Evolutionary conservation across 2,113 vertebrate genomes (phyloP).

Genomic region (Chionis minor): DNA sequence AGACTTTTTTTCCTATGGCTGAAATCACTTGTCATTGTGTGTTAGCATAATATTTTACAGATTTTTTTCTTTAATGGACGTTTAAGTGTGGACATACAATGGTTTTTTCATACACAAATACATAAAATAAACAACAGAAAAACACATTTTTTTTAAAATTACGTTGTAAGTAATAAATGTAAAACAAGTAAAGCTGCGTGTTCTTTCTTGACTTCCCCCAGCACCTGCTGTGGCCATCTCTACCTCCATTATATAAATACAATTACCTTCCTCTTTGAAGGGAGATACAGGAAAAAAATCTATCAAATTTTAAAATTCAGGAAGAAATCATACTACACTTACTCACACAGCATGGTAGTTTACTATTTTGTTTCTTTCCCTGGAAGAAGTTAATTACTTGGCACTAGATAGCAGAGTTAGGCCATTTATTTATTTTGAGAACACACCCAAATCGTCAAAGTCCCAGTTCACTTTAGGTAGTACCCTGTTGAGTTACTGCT

Average conservation of each 20-base stretch:
- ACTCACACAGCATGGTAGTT: fast-evolving
- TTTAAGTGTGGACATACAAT: not conserved
- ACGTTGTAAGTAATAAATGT: not conserved
- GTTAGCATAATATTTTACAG: not conserved
- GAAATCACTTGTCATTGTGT: not conserved
- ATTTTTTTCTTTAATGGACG: not conserved
- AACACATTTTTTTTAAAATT: not conserved
- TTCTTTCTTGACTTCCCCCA: not conserved
- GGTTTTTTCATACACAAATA: not conserved
- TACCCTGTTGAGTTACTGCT: not conserved
- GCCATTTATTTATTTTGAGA: not conserved
- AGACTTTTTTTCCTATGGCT: not conserved
- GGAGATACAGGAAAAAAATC: not conserved
- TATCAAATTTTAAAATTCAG: not conserved
- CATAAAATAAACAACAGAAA: not conserved
- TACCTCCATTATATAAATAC: not conserved
- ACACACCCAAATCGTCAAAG: not conserved
- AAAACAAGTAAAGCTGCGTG: not conserved
- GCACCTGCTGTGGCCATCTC: not conserved
- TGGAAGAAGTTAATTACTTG: not conserved
- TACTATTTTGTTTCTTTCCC: not conserved
- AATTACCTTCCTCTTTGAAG: not conserved
- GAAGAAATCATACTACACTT: not conserved
- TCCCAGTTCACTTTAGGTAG: not conserved
- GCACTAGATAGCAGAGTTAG: not conserved